phyloP scores from a whole-genome alignment of 1,140 invertebrate species.

The Micrasema longulum region DNA sequence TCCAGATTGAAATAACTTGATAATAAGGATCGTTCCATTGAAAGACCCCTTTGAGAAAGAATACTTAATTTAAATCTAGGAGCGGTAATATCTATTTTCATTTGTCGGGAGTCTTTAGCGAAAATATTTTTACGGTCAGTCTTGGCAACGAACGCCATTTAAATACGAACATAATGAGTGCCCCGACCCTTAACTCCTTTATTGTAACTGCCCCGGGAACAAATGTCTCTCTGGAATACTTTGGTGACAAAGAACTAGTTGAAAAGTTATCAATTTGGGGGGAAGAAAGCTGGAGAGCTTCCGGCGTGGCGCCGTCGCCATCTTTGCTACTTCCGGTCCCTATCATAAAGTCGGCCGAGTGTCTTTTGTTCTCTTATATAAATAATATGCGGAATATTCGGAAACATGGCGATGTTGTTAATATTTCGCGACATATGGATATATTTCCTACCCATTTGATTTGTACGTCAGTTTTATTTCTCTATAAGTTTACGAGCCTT shows the following conservation, averaged over 20 bases:
- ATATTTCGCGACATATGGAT: conserved; percentile 3
- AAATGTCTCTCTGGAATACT: conserved; percentile 22
- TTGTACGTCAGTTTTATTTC: conserved; percentile 22
- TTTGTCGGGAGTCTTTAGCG: conserved; percentile 35
- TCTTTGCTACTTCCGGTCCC: conserved; percentile 45
- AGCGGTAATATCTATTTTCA: conserved; percentile 34
- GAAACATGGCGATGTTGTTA: conserved; percentile 27
- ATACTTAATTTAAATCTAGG: conserved; percentile 1
- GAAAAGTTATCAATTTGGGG: conserved; percentile 54
- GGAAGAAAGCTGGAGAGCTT: conserved; percentile 47
- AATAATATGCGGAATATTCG: conserved; percentile 36
- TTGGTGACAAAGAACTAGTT: conserved; percentile 33
- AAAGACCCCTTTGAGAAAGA: background rate
- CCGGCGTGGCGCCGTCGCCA: conserved; percentile 51
- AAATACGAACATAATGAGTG: conserved; percentile 40
- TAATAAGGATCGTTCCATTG: no score
- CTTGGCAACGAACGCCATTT: conserved; percentile 39
- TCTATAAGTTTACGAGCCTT: background rate
- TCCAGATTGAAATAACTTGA: no score
- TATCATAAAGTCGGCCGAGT: conserved; percentile 40
- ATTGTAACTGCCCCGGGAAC: conserved; percentile 32
- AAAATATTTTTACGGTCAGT: conserved; percentile 43
- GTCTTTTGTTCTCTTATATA: conserved; percentile 48
- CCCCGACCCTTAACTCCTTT: conserved; percentile 37
- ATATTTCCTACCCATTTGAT: background rate